Evolutionary conservation across 2,113 vertebrate species (phyloP).

Genomic region (Megatriorchis doriae): DNA sequence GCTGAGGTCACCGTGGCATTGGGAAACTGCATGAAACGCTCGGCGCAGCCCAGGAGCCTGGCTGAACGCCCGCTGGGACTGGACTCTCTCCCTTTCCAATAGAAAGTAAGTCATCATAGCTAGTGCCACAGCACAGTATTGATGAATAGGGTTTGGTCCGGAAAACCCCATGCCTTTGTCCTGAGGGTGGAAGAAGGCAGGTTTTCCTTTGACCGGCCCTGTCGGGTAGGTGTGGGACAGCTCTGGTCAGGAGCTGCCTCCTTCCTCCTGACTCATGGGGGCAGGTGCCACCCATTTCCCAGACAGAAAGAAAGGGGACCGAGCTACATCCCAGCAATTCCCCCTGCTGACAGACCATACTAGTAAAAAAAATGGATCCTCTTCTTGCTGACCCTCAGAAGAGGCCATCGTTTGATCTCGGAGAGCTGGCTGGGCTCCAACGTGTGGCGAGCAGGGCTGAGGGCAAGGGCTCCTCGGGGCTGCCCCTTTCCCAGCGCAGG

Average conservation of each 20-base stretch:
- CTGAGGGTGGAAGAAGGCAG: neutral
- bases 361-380: neutral
- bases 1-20: neutral
- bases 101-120: neutral
- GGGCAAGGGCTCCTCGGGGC: neutral
- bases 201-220: neutral
- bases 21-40: neutral
- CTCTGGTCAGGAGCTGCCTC: neutral
- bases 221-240: neutral
- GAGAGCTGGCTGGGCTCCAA: neutral
- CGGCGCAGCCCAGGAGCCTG: neutral
- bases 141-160: neutral
- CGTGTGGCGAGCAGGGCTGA: rapidly evolving
- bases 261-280: neutral
- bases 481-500: neutral
- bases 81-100: rapidly evolving
- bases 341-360: neutral
- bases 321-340: neutral
- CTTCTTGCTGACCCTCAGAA: neutral
- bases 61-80: neutral
- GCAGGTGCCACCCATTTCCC: neutral
- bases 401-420: rapidly evolving
- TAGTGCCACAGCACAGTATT: rapidly evolving
- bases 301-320: neutral
- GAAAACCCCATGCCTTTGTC: neutral